These are phyloP conservation scores for Sorex maritimensis DNA, from an alignment of 2,797 vertebrate genomes.

Conservation along the genomic window DNA sequence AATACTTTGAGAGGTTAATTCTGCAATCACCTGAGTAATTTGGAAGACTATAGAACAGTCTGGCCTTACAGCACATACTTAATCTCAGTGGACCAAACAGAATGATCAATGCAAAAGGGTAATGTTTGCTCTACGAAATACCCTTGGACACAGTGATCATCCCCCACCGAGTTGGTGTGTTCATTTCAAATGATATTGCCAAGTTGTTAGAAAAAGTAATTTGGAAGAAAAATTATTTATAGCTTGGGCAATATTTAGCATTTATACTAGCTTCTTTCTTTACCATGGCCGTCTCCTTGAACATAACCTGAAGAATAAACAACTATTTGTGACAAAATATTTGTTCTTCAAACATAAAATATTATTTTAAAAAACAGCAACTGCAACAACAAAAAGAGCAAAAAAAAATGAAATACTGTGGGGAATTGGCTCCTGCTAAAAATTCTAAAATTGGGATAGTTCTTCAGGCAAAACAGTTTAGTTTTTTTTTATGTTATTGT, in stretches of 20 bases:
- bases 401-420: neutral
- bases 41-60: slow-evolving; percentile 8
- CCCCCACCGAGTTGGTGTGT: neutral
- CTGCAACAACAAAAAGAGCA: neutral
- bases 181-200: slow-evolving; percentile 26
- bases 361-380: neutral
- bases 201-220: slow-evolving; percentile 54
- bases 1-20: slow-evolving; percentile 80
- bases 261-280: neutral
- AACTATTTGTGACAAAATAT: neutral
- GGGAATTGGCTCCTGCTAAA: too few relatives aligned
- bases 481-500: too few relatives aligned
- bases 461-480: too few relatives aligned
- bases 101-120: neutral
- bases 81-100: neutral
- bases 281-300: accelerated
- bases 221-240: neutral
- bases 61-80: neutral
- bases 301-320: neutral
- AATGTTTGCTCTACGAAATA: slow-evolving; percentile 2
- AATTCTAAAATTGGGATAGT: too few relatives aligned
- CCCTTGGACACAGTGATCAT: neutral
- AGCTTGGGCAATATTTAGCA: neutral
- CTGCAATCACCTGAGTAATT: slow-evolving; percentile 70
- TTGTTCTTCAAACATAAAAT: slow-evolving; percentile 41